Evolutionary conservation across 2,797 vertebrate species (phyloP).

Genomic region (Hirundo rustica): DNA sequence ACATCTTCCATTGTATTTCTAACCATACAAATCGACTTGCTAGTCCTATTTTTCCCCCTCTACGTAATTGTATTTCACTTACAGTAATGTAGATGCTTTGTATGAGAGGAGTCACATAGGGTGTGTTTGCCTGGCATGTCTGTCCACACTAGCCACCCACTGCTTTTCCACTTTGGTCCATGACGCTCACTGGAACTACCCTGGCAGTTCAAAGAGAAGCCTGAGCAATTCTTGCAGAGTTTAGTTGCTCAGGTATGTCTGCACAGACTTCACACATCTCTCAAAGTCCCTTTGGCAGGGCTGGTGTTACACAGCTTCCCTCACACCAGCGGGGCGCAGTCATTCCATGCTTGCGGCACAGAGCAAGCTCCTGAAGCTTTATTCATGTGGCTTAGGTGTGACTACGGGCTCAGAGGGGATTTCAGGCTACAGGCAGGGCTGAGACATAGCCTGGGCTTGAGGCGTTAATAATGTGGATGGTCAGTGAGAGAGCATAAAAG

Average conservation of each 20-base stretch:
- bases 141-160: background rate
- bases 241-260: background rate
- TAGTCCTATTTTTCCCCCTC: background rate
- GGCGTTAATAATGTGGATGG: conserved; percentile 12
- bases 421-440: background rate
- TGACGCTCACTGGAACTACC: background rate
- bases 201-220: background rate
- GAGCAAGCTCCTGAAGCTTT: background rate
- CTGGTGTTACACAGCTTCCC: background rate
- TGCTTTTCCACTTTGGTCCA: background rate
- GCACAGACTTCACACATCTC: background rate
- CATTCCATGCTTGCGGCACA: background rate
- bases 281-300: background rate
- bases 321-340: background rate
- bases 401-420: background rate
- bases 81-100: background rate
- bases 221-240: background rate
- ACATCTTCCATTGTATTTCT: background rate
- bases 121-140: background rate
- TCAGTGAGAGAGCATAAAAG: conserved; percentile 19
- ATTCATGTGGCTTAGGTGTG: background rate
- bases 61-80: background rate
- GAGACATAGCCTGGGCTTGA: background rate
- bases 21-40: background rate
- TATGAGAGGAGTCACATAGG: background rate